Conservation (phyloP, 2,888 invertebrate species). For the Erebia ligea region DNA sequence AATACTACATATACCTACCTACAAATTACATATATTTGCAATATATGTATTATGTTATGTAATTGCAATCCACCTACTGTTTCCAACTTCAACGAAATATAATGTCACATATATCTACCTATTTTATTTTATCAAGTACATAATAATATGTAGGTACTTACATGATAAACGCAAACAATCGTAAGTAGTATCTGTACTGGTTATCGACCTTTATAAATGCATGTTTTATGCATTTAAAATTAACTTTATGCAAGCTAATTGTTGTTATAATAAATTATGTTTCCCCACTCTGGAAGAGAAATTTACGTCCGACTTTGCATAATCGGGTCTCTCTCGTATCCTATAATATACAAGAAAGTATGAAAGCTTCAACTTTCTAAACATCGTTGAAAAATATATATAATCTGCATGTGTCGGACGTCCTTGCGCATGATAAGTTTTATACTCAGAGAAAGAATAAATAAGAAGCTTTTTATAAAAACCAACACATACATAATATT, state of each 20-base stretch:
- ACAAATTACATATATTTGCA: no score
- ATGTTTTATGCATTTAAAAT: conserved; percentile 31
- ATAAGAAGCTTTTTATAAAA: not conserved
- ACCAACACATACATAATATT: not conserved
- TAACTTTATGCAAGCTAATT: conserved; percentile 16
- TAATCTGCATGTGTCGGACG: conserved; percentile 36
- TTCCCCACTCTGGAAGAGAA: conserved; percentile 39
- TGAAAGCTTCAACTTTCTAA: conserved; percentile 44
- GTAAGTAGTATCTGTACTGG: conserved; percentile 32
- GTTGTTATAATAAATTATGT: conserved; percentile 27
- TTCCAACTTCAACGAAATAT: conserved; percentile 1
- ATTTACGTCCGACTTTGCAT: conserved; percentile 40
- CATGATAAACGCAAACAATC: conserved; percentile 11
- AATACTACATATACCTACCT: no score
- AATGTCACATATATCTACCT: not conserved
- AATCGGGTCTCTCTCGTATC: conserved; percentile 40
- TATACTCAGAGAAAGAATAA: not conserved
- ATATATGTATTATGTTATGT: no score
- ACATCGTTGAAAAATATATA: conserved; percentile 39
- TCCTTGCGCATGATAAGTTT: conserved; percentile 13
- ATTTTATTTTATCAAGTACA: no score
- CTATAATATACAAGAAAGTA: conserved; percentile 46
- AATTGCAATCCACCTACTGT: not conserved
- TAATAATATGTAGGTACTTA: not conserved
- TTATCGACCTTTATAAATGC: conserved; percentile 38